Percentiles rank a stretch among this genome's conserved stretches.
phyloP scores from a whole-genome alignment of 2,113 vertebrate genomes.

The Junco hyemalis region DNA sequence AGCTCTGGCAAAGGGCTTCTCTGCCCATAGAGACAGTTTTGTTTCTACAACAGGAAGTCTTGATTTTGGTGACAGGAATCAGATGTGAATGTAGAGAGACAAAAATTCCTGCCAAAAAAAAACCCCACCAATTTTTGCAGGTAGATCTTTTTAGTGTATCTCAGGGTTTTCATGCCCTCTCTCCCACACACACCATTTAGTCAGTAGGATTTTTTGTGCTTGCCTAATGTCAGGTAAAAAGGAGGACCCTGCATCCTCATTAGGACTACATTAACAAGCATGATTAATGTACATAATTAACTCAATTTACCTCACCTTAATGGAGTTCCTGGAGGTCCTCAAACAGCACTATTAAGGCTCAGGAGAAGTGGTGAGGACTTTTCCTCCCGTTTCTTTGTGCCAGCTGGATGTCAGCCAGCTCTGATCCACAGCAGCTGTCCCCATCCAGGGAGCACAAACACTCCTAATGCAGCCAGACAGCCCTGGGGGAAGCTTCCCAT shows the following conservation, averaged over 20 bases:
- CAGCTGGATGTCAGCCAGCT: background rate
- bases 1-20: background rate
- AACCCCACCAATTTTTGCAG: background rate
- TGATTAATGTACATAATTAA: background rate
- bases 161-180: background rate
- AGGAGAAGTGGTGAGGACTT: background rate
- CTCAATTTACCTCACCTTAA: constrained; percentile 16
- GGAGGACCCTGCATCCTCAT: background rate
- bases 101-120: background rate
- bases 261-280: background rate
- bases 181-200: background rate
- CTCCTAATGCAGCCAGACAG: background rate
- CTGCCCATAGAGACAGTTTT: background rate
- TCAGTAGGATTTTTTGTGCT: background rate
- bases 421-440: background rate
- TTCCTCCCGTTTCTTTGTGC: background rate
- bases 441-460: background rate
- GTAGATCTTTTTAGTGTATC: background rate
- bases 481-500: background rate
- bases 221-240: background rate
- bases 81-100: background rate
- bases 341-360: background rate
- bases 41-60: background rate
- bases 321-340: background rate
- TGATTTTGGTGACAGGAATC: background rate